Conservation (phyloP, 2,888 invertebrate species). For the Netelia virgata region DNA sequence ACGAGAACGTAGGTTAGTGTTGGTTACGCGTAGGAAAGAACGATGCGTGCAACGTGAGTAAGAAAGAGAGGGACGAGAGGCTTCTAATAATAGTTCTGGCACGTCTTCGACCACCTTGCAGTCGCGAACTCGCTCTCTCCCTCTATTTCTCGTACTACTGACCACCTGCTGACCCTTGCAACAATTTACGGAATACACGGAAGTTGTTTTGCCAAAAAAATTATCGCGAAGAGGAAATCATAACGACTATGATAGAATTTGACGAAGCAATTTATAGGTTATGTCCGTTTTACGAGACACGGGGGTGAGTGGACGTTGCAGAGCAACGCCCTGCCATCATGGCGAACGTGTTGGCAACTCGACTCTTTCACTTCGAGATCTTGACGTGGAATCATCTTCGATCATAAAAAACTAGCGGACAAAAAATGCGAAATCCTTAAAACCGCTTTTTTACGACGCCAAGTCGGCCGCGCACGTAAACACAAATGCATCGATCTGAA, state of each 20-base stretch:
- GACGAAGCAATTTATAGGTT: not conserved
- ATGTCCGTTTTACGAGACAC: not conserved
- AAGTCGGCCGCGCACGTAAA: not conserved
- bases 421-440: not conserved
- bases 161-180: conserved; percentile 67
- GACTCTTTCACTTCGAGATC: not conserved
- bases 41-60: conserved; percentile 19
- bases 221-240: not conserved
- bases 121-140: conserved; percentile 14
- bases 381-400: not conserved
- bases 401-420: not conserved
- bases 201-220: conserved; percentile 7
- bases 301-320: conserved; percentile 14
- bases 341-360: conserved; percentile 58
- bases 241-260: not conserved
- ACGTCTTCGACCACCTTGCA: conserved; percentile 69
- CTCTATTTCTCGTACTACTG: conserved; percentile 47
- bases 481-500: not conserved
- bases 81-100: conserved; percentile 66
- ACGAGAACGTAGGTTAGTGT: conserved; percentile 57
- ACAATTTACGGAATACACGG: conserved; percentile 51
- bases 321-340: conserved; percentile 70
- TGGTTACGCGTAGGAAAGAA: conserved; percentile 41
- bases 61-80: conserved; percentile 16
- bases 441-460: not conserved